These are phyloP conservation scores for Callionymus lyra DNA, from an alignment of 2,113 vertebrate species.

Conservation along the genomic window DNA sequence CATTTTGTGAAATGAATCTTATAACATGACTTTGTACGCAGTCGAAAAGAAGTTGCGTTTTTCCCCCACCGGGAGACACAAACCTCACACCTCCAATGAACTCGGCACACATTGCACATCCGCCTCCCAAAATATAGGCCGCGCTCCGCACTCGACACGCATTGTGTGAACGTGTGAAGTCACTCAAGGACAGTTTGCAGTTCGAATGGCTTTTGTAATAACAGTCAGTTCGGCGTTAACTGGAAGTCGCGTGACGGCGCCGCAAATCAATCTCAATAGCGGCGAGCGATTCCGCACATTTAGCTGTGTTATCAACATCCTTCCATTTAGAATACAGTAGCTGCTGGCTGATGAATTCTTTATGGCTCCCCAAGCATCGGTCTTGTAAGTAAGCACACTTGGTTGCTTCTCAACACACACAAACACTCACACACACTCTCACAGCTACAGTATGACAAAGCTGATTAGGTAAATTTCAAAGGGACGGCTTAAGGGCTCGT, in stretches of 20 bases:
- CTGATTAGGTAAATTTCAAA: constrained; percentile 17
- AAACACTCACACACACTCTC: background rate
- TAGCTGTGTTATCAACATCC: constrained; percentile 13
- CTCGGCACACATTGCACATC: constrained; percentile 37
- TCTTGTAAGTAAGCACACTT: constrained; percentile 20
- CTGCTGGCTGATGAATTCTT: constrained; percentile 31
- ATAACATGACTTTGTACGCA: too few species aligned
- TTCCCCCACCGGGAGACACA: constrained; percentile 31
- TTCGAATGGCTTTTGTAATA: background rate
- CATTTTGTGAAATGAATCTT: too few species aligned
- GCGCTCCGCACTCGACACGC: constrained; percentile 6
- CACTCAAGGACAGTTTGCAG: background rate
- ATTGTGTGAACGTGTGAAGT: constrained; percentile 8
- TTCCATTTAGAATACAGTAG: constrained; percentile 5
- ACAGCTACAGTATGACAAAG: constrained; percentile 9
- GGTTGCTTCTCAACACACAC: background rate
- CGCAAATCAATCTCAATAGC: constrained; percentile 31
- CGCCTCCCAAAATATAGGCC: constrained; percentile 45
- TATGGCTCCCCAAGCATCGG: constrained; percentile 31
- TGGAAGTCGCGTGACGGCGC: constrained; percentile 3
- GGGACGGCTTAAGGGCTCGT: background rate
- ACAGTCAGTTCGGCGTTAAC: background rate
- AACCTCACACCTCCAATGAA: constrained; percentile 48
- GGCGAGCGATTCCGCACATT: constrained; percentile 24
- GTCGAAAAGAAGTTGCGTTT: constrained; percentile 1